phyloP scores from a whole-genome alignment of 2,888 invertebrate genomes.

The Synanthedon vespiformis region DNA sequence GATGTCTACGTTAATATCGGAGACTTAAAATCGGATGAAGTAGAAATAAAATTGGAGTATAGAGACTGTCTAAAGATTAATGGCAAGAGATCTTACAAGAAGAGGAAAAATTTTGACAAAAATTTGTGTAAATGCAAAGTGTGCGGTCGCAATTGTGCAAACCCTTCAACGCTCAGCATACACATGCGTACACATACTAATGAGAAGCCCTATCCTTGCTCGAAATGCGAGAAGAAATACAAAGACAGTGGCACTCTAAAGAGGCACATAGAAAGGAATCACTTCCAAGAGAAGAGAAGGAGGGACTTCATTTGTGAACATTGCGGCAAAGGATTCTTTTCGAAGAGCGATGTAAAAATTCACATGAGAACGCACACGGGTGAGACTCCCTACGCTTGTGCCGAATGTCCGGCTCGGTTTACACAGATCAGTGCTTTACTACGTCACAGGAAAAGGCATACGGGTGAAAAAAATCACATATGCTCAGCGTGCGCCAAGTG shows the following conservation, averaged over 20 bases:
- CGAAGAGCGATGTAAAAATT: slow-evolving; percentile 35
- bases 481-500: slow-evolving; percentile 41
- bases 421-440: slow-evolving; percentile 38
- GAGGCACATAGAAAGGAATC: slow-evolving; percentile 36
- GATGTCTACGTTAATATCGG: not conserved
- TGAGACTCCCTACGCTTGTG: slow-evolving; percentile 48
- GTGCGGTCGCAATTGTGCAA: slow-evolving; percentile 31
- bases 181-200: slow-evolving; percentile 45
- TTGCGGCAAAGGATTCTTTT: slow-evolving; percentile 49
- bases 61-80: not conserved
- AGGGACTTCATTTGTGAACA: slow-evolving; percentile 45
- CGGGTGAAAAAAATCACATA: slow-evolving; percentile 28
- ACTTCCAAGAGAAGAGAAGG: slow-evolving; percentile 21
- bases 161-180: slow-evolving; percentile 26
- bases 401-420: slow-evolving; percentile 35
- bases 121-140: slow-evolving; percentile 21
- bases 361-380: slow-evolving; percentile 52
- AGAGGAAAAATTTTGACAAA: slow-evolving; percentile 12
- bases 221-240: slow-evolving; percentile 39
- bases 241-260: slow-evolving; percentile 38
- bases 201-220: slow-evolving; percentile 34
- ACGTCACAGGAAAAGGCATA: slow-evolving; percentile 39
- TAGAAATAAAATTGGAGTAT: slow-evolving; percentile 1
- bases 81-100: slow-evolving; percentile 14
- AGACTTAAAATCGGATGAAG: not conserved